Conservation (phyloP, 2,888 invertebrate species). For the Margaritifera margaritifera region DNA sequence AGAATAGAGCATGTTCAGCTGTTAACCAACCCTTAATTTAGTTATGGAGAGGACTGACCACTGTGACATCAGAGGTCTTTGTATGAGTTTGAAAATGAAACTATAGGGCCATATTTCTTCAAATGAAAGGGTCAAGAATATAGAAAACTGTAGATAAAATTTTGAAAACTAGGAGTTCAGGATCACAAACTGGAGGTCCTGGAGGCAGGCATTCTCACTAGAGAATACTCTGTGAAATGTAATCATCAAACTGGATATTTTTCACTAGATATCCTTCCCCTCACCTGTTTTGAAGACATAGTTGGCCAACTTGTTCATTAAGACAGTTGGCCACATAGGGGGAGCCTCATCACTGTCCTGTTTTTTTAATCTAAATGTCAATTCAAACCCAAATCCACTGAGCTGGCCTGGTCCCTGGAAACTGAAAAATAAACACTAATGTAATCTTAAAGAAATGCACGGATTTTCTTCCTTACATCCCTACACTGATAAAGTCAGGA, state of each 20-base stretch:
- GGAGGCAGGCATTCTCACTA: no score
- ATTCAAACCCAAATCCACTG: slow-evolving; percentile 91
- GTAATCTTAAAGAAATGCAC: not conserved
- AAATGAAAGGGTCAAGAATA: no score
- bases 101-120: no score
- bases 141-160: no score
- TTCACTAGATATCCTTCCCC: slow-evolving; percentile 14
- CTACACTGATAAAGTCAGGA: not conserved
- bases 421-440: slow-evolving; percentile 27
- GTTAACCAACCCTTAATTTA: no score
- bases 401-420: slow-evolving; percentile 73
- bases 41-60: no score
- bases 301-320: slow-evolving; percentile 92
- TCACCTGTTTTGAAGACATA: slow-evolving; percentile 91
- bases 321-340: slow-evolving; percentile 93
- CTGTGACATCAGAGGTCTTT: no score
- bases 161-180: no score
- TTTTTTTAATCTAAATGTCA: slow-evolving; percentile 86
- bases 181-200: no score
- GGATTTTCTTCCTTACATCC: not conserved
- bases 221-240: not conserved
- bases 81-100: no score
- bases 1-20: no score
- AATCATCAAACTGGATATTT: no score
- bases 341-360: slow-evolving; percentile 81